These are phyloP conservation scores for Pan troglodytes DNA, from an alignment of 2,113 vertebrate species.

Conservation along the genomic window NHGRI_mPanTro3-v2.1_pri NC_072408.2:124528501-124529000, in stretches of 20 bases:
- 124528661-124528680: slow-evolving; percentile 54
- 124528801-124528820: not conserved
- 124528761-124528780: slow-evolving; percentile 12
- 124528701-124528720: slow-evolving; percentile 62
- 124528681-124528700: slow-evolving; percentile 69
- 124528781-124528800: slow-evolving; percentile 59
- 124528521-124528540: not conserved
- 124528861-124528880: fast-evolving
- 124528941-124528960: not conserved
- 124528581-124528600: not conserved
- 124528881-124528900: fast-evolving
- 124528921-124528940: too few species aligned
- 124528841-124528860: not conserved
- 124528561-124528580: not conserved
- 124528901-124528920: fast-evolving
- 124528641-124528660: not conserved
- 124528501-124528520: not conserved
- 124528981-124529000: not conserved
- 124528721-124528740: slow-evolving; percentile 67
- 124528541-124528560: not conserved
- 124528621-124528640: slow-evolving; percentile 58
- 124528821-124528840: not conserved
- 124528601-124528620: slow-evolving; percentile 26
- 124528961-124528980: not conserved
- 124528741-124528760: not conserved